Evolutionary conservation across 2,113 vertebrate species (phyloP).

Genomic region (Hystrix brachyura): DNA sequence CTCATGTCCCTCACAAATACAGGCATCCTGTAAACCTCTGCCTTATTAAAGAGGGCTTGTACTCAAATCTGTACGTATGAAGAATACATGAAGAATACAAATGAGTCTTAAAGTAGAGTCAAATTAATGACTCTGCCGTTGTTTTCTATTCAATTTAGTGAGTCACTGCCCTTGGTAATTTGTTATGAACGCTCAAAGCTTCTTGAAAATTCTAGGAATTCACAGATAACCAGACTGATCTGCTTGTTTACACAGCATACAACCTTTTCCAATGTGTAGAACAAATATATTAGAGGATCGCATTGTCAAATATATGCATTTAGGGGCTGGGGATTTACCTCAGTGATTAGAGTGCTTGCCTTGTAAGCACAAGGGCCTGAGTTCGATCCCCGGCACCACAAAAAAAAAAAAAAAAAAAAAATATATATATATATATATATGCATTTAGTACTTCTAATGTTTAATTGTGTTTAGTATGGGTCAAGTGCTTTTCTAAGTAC

Average conservation of each 20-base stretch:
- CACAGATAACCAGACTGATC: not conserved
- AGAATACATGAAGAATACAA: not conserved
- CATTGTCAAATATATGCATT: not conserved
- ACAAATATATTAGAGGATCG: not conserved
- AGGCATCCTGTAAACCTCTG: not conserved
- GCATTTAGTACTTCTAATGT: not conserved
- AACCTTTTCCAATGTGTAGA: not conserved
- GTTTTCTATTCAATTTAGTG: conserved; percentile 59
- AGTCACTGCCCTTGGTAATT: conserved; percentile 24
- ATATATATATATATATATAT: not conserved
- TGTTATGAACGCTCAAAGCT: not conserved
- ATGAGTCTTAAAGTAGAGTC: conserved; percentile 14
- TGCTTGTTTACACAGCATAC: not conserved
- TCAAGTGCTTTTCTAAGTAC: not conserved
- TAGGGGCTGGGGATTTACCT: not conserved
- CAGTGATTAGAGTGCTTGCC: too few species aligned
- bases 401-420: too few species aligned
- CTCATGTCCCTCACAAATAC: not conserved
- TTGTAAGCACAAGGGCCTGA: too few species aligned
- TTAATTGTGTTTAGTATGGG: not conserved
- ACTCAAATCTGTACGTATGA: not conserved
- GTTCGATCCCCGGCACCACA: too few species aligned
- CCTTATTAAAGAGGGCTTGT: not conserved
- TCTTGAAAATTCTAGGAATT: conserved; percentile 56
- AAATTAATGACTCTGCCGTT: not conserved